A percentile compares a stretch with the other conserved stretches of the same genome.
These are phyloP conservation scores for Peromyscus melanophrys DNA, from an alignment of 2,797 vertebrate species.

Conservation along the genomic window DNA sequence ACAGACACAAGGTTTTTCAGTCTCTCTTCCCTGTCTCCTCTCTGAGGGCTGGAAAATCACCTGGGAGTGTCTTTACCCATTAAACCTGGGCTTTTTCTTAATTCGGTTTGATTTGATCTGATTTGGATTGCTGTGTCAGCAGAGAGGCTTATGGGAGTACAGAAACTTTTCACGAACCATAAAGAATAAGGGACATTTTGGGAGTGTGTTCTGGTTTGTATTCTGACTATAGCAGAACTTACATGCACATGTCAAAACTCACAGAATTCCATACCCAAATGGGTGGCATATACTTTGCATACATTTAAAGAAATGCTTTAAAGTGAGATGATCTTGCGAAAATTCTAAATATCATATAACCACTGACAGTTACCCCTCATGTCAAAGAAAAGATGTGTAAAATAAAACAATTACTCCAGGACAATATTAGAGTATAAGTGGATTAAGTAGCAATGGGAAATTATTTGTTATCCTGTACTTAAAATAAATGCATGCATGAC, in stretches of 20 bases:
- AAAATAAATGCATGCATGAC: background rate
- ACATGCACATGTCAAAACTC: background rate
- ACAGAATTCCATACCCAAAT: background rate
- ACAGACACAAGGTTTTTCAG: too few species aligned
- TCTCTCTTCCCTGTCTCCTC: too few species aligned
- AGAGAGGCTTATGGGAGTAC: too few species aligned
- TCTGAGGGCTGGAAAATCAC: too few species aligned
- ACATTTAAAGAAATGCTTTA: background rate
- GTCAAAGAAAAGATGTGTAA: background rate
- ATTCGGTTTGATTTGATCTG: too few species aligned
- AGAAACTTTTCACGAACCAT: too few species aligned
- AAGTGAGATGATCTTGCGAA: background rate
- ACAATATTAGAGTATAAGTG: background rate
- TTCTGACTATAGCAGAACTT: background rate
- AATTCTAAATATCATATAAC: background rate
- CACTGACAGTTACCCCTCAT: background rate
- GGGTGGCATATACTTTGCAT: background rate
- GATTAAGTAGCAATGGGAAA: background rate
- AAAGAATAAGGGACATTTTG: background rate
- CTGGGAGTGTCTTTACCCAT: too few species aligned
- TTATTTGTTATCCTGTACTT: background rate
- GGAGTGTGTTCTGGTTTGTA: background rate
- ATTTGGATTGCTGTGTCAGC: too few species aligned
- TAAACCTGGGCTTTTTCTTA: too few species aligned
- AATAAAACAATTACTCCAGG: background rate